phyloP scores from a whole-genome alignment of 2,113 vertebrate genomes.

The Ptilonorhynchus violaceus region DNA sequence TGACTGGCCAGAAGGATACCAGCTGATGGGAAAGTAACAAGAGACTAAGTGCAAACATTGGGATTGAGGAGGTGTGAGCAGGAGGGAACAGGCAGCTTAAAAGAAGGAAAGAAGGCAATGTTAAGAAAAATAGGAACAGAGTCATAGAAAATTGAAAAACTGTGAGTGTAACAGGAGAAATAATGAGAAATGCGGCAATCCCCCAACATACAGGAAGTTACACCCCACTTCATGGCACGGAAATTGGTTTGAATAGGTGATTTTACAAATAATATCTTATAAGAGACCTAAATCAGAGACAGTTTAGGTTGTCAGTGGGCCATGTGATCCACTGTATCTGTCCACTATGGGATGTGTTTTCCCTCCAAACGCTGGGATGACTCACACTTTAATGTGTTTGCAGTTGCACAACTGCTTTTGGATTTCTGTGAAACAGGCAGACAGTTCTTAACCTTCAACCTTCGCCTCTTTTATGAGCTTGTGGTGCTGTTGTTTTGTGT shows the following conservation, averaged over 20 bases:
- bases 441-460: neutral
- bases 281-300: neutral
- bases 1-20: neutral
- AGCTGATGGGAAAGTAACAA: neutral
- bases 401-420: constrained; percentile 25
- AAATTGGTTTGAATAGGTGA: neutral
- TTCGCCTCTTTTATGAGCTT: neutral
- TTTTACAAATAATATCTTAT: neutral
- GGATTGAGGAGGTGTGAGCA: neutral
- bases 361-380: neutral
- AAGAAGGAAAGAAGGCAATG: neutral
- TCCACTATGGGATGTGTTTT: neutral
- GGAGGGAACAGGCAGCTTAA: neutral
- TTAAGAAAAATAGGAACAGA: neutral
- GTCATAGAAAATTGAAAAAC: neutral
- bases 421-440: neutral
- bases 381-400: constrained; percentile 25
- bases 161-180: neutral
- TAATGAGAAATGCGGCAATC: neutral
- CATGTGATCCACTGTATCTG: neutral
- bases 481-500: neutral
- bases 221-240: neutral
- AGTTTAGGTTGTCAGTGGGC: neutral
- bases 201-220: neutral
- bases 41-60: neutral